Evolutionary conservation across 2,888 invertebrate species (phyloP).

Genomic region (Cosmopolites sordidus): DNA sequence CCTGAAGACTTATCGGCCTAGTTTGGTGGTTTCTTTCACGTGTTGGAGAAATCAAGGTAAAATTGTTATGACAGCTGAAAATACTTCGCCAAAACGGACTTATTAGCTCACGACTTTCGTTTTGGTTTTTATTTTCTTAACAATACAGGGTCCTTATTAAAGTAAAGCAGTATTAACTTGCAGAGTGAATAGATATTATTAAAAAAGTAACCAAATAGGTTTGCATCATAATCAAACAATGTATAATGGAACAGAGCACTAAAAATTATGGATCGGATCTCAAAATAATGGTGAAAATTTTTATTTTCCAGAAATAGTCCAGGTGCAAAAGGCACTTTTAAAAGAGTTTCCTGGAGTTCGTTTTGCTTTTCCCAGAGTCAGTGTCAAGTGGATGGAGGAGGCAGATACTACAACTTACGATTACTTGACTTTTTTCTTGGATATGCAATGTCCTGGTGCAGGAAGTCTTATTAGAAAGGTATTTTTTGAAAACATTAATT

Average conservation of each 20-base stretch:
- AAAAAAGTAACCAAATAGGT: too few relatives aligned
- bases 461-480: slow-evolving; percentile 21
- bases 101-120: not conserved
- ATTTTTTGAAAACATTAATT: too few relatives aligned
- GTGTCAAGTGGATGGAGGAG: slow-evolving; percentile 6
- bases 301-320: slow-evolving; percentile 18
- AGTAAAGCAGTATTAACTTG: too few relatives aligned
- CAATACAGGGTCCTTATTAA: too few relatives aligned
- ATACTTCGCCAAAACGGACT: not conserved
- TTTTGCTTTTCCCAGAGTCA: slow-evolving; percentile 13
- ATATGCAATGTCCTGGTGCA: slow-evolving; percentile 22
- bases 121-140: too few relatives aligned
- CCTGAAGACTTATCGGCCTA: slow-evolving; percentile 19
- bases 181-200: too few relatives aligned
- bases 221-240: too few relatives aligned
- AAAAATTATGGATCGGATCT: too few relatives aligned
- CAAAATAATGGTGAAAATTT: too few relatives aligned
- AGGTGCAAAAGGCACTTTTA: slow-evolving; percentile 18
- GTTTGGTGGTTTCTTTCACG: slow-evolving; percentile 18
- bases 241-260: too few relatives aligned
- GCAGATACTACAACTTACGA: slow-evolving; percentile 19
- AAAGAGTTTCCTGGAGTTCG: slow-evolving; percentile 16
- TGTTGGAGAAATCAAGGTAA: slow-evolving; percentile 24
- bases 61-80: not conserved
- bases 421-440: slow-evolving; percentile 25